phyloP scores from a whole-genome alignment of 2,113 vertebrate species.

The Tetrao urogallus region DNA sequence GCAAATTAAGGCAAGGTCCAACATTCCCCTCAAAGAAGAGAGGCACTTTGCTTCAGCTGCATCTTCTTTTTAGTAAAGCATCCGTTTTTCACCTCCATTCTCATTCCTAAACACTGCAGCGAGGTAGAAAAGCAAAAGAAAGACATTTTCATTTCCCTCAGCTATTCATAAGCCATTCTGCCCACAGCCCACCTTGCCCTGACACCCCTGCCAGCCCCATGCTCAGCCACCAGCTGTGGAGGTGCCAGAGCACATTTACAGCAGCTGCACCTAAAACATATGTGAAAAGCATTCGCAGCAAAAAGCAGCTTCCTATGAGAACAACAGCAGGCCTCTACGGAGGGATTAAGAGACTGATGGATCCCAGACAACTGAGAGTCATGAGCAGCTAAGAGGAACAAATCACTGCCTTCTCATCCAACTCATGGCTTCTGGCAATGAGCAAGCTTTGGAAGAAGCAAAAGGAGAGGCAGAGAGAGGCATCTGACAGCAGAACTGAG shows the following conservation, averaged over 20 bases:
- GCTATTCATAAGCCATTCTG: not conserved
- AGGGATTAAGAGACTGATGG: not conserved
- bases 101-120: not conserved
- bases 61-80: constrained; percentile 3
- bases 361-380: not conserved
- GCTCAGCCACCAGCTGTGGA: not conserved
- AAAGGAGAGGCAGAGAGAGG: not conserved
- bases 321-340: not conserved
- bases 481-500: not conserved
- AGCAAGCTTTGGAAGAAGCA: not conserved
- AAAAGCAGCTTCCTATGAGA: not conserved
- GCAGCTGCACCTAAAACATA: not conserved
- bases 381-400: not conserved
- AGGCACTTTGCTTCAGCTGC: not conserved
- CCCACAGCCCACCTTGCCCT: not conserved
- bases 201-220: fast-evolving
- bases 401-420: not conserved
- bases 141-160: not conserved
- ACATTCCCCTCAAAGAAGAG: not conserved
- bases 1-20: not conserved
- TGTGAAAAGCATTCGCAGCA: fast-evolving
- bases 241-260: not conserved
- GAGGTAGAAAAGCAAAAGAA: not conserved
- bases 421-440: fast-evolving
- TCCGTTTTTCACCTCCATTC: not conserved